Percentiles rank a stretch among this genome's conserved stretches.
Conservation (phyloP, 2,797 vertebrate genomes). For the Phalanger gymnotis region DNA sequence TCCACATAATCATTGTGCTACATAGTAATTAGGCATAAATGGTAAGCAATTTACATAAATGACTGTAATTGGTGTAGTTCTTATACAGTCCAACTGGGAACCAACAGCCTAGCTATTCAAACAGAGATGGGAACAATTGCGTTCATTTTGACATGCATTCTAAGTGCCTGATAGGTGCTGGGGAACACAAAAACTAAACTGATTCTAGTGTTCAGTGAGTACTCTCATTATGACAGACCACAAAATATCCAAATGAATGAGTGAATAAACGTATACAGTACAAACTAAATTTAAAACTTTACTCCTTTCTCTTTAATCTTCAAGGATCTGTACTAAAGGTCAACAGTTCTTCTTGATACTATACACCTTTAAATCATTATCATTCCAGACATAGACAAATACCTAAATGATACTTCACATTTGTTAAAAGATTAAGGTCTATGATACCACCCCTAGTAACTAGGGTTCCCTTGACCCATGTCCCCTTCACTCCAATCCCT, state of each 20-base stretch:
- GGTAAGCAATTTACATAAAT: conserved; percentile 5
- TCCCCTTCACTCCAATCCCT: neutral
- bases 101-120: neutral
- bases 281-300: neutral
- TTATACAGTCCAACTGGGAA: neutral
- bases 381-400: neutral
- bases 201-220: neutral
- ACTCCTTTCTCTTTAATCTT: neutral
- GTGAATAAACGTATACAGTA: neutral
- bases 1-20: neutral
- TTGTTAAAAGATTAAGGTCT: neutral
- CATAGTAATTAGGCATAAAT: neutral
- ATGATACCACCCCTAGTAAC: neutral
- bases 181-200: conserved; percentile 20
- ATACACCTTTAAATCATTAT: neutral
- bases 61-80: neutral
- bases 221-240: neutral
- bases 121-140: neutral
- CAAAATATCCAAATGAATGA: neutral
- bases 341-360: neutral
- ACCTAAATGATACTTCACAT: neutral
- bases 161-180: neutral
- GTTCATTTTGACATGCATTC: neutral
- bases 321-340: neutral
- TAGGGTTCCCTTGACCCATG: neutral